phyloP scores from a whole-genome alignment of 92 coral and sea anemone genomes.

The Scolanthus callimorphus region DNA sequence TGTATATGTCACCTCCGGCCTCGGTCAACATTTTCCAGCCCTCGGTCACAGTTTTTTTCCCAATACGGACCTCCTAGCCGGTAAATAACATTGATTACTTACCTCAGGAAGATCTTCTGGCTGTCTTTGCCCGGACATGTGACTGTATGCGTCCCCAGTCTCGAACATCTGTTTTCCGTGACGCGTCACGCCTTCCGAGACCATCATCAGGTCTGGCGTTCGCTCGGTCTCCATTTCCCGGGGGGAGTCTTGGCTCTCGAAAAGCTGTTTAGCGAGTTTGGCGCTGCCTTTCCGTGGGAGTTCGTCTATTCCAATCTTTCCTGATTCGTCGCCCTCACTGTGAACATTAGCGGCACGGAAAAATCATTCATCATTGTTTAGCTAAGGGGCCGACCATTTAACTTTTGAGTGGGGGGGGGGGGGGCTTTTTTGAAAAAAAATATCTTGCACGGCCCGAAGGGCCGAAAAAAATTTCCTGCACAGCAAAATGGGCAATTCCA shows the following conservation, averaged over 20 bases:
- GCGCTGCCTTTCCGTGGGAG: slow-evolving; percentile 73
- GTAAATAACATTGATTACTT: not conserved
- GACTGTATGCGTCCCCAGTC: slow-evolving; percentile 24
- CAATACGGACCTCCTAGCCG: too few species aligned
- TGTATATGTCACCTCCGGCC: too few species aligned
- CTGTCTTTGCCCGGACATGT: slow-evolving; percentile 4
- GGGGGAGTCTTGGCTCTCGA: slow-evolving; percentile 46
- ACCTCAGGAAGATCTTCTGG: slow-evolving; percentile 50
- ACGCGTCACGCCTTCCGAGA: slow-evolving; percentile 56
- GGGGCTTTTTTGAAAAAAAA: not conserved
- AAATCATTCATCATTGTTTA: not conserved
- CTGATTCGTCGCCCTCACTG: slow-evolving; percentile 40
- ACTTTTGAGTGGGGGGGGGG: too few species aligned
- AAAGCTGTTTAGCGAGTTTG: slow-evolving; percentile 47
- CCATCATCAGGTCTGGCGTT: slow-evolving; percentile 55
- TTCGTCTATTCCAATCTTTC: slow-evolving; percentile 66
- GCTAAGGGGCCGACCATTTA: not conserved
- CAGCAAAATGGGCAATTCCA: too few species aligned
- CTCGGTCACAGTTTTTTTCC: too few species aligned
- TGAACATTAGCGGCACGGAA: slow-evolving; percentile 24
- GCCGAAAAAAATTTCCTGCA: too few species aligned
- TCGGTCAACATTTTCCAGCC: too few species aligned
- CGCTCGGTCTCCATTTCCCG: slow-evolving; percentile 44
- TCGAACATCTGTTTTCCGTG: slow-evolving; percentile 39
- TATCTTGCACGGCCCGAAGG: too few species aligned